phyloP scores from a whole-genome alignment of 2,888 invertebrate genomes.

The Steinernema hermaphroditum region DNA sequence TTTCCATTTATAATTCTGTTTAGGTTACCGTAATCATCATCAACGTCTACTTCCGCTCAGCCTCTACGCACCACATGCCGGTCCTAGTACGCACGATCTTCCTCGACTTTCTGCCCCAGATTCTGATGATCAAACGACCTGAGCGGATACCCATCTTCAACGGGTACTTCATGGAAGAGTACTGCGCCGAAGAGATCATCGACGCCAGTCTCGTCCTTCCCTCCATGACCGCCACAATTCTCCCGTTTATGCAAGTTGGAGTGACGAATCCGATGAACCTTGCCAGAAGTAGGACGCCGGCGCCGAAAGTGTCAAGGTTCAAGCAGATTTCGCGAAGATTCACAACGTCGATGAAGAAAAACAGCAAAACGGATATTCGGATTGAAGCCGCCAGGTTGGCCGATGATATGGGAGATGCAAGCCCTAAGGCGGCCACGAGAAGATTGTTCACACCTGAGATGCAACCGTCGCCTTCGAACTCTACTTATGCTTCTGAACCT shows the following conservation, averaged over 20 bases:
- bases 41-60: slow-evolving; percentile 96
- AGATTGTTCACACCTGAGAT: not conserved
- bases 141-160: slow-evolving; percentile 68
- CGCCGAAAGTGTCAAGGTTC: slow-evolving; percentile 1
- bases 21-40: slow-evolving; percentile 89
- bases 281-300: not conserved
- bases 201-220: slow-evolving; percentile 61
- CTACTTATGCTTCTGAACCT: not conserved
- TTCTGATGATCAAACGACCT: slow-evolving; percentile 92
- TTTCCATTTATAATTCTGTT: too few species aligned
- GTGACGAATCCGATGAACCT: slow-evolving; percentile 9
- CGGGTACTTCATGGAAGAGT: slow-evolving; percentile 60
- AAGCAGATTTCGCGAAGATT: slow-evolving; percentile 14
- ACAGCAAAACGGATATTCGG: slow-evolving; percentile 40
- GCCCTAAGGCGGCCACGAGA: not conserved
- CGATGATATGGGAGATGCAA: not conserved
- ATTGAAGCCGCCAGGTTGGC: slow-evolving; percentile 37
- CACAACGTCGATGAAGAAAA: slow-evolving; percentile 20
- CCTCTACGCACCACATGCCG: slow-evolving; percentile 98
- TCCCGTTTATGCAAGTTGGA: slow-evolving; percentile 60
- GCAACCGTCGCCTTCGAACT: not conserved
- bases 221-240: slow-evolving; percentile 63
- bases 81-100: slow-evolving; percentile 93
- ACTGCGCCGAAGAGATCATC: slow-evolving; percentile 62
- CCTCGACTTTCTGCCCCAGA: slow-evolving; percentile 76